Evolutionary conservation across 2,113 vertebrate genomes (phyloP).

Genomic region (Anser cygnoides): DNA sequence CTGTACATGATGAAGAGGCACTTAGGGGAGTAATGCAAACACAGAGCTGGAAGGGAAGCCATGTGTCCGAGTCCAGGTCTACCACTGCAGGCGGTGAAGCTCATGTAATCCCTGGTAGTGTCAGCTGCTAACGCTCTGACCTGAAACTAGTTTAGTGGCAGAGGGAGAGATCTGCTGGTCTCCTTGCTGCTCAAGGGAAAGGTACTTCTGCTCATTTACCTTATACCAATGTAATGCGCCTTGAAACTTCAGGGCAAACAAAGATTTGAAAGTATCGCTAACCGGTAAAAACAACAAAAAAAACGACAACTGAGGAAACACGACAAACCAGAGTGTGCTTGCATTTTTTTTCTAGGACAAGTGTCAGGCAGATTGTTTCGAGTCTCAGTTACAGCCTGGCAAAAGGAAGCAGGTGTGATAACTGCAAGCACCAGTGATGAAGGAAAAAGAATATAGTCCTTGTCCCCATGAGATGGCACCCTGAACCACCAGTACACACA

Average conservation of each 20-base stretch:
- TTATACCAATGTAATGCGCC: not conserved
- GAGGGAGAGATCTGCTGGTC: not conserved
- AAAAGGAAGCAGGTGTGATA: not conserved
- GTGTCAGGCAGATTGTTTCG: not conserved
- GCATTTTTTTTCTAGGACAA: not conserved
- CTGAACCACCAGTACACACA: not conserved
- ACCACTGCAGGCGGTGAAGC: not conserved
- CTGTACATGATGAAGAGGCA: not conserved
- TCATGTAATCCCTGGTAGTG: not conserved
- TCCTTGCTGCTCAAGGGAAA: not conserved
- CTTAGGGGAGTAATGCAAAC: not conserved
- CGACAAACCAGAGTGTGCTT: not conserved
- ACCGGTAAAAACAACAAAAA: not conserved
- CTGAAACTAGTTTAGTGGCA: not conserved
- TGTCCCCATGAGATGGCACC: slow-evolving; percentile 23
- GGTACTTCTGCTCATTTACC: not conserved
- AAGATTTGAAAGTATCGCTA: not conserved
- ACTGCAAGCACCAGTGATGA: not conserved
- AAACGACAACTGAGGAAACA: not conserved
- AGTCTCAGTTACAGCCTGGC: not conserved
- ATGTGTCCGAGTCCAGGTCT: not conserved
- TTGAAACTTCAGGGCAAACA: not conserved
- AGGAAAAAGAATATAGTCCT: not conserved
- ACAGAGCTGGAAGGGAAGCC: not conserved
- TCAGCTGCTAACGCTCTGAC: not conserved